A percentile compares a stretch with the other conserved stretches of the same genome.
These are phyloP conservation scores for Lepidostoma basale DNA, from an alignment of 1,140 invertebrate genomes.

Conservation along the genomic window DNA sequence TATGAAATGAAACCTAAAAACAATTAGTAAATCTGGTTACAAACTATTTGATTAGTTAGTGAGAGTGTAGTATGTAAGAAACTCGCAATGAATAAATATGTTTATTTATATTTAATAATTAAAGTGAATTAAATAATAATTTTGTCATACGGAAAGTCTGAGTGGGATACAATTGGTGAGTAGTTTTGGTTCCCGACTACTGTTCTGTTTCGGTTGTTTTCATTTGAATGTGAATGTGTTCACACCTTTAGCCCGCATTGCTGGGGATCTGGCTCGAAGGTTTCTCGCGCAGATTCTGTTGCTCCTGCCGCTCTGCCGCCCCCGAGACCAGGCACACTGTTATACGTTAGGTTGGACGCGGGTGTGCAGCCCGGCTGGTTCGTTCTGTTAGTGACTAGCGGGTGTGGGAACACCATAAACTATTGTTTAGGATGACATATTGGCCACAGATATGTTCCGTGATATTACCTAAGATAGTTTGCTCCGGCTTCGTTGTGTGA, in stretches of 20 bases:
- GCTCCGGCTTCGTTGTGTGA: conserved; percentile 37
- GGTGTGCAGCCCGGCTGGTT: background rate
- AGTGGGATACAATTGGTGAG: conserved; percentile 27
- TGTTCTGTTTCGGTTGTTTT: conserved; percentile 35
- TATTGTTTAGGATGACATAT: conserved; percentile 44
- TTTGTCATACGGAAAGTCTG: conserved; percentile 20
- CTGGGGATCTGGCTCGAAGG: too few relatives aligned
- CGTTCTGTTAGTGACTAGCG: background rate
- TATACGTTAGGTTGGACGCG: too few relatives aligned
- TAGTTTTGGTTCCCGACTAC: conserved; percentile 12
- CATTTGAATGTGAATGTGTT: conserved; percentile 42
- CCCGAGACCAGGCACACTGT: too few relatives aligned
- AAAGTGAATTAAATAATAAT: conserved; percentile 31
- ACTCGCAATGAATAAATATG: conserved; percentile 42
- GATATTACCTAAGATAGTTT: conserved; percentile 44
- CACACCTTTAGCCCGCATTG: too few relatives aligned
- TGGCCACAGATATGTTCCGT: conserved; percentile 44
- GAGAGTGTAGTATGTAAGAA: conserved; percentile 41
- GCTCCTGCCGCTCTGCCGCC: too few relatives aligned
- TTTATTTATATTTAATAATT: conserved; percentile 38
- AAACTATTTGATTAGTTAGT: conserved; percentile 35
- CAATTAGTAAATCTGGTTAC: conserved; percentile 34
- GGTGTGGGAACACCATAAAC: conserved; percentile 43
- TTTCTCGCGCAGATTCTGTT: too few relatives aligned
- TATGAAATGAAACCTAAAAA: conserved; percentile 30